Evolutionary conservation across 1,140 invertebrate genomes (phyloP), one percentile per base, ranked within the genome.

Genomic region (Ephestia elutella): DNA sequence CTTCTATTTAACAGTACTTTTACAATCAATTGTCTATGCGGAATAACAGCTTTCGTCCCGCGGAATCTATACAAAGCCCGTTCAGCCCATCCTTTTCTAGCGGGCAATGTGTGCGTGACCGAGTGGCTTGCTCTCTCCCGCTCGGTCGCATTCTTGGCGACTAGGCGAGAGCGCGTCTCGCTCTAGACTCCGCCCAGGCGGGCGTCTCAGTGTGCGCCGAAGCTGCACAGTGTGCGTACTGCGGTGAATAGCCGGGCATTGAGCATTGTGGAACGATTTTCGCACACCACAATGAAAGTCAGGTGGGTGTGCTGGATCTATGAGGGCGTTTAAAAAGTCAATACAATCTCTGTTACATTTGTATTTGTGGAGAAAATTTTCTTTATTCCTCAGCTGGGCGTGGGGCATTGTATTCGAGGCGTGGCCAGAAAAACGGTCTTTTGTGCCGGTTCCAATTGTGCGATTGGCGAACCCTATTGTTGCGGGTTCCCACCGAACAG

Each of bases 271-370:
- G 75, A 73, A 71, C 65, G 58, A 60, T 71, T 70, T 72, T 72
- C 75, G 73, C 81, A 84, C 81, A 84, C 78, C 65, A 82, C 80
- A 85, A 86, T 78, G 71, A 65, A 55, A 56, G 65, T 62, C 79
- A 82, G 82, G 82, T 85, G 82, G 85, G 85, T 85, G 71, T 69
- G 71, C 62, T 56, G 56, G 60, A 73, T 84, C 79, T 78, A 81
- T 73, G 76, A 80, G 81, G 85, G 82, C 85, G 85, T 87, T 85
- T 85, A 83, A 86, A 87, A 87, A 87, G 82, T 87, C 85, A 81
- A 87, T 87, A 86, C 85, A 80, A 83, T 83, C 81, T 77, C 71
- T 75, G 67, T 77, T 73, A 78, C 72, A 71, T 75, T 78, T 76
- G 74, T 77, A 73, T 75, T 81, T 80, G 78, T 72, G 68, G 78